A percentile compares a stretch with the other conserved stretches of the same genome.
phyloP scores from a whole-genome alignment of 2,888 invertebrate species.

The Agrenia bidenticulata region DNA sequence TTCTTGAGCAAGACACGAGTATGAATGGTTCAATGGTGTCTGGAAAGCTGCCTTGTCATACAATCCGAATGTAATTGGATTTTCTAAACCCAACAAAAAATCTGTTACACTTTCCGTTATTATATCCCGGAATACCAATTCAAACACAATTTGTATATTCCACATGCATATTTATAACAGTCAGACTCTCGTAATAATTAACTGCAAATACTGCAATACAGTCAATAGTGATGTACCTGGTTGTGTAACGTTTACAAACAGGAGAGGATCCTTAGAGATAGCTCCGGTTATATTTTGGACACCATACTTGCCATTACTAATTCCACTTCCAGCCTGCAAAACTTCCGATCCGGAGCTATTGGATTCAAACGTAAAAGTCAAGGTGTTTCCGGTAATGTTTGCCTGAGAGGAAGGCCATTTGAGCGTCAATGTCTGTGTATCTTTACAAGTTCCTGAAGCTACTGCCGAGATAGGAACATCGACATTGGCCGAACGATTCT shows the following conservation, averaged over 20 bases:
- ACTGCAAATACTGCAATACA: too few species aligned
- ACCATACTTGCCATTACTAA: conserved; percentile 34
- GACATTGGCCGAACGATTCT: conserved; percentile 27
- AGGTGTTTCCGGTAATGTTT: conserved; percentile 22
- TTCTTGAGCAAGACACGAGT: conserved; percentile 68
- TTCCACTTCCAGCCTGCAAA: conserved; percentile 14
- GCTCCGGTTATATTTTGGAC: conserved; percentile 21
- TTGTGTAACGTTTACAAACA: background rate
- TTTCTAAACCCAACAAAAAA: conserved; percentile 54
- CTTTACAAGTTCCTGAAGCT: conserved; percentile 57
- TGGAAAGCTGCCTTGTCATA: conserved; percentile 60
- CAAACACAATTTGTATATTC: background rate
- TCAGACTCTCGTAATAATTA: too few species aligned
- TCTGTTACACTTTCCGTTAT: too few species aligned
- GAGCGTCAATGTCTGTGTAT: conserved; percentile 55
- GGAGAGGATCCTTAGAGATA: conserved; percentile 7
- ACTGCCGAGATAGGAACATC: conserved; percentile 53
- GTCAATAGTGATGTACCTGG: too few species aligned
- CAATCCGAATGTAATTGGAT: conserved; percentile 56
- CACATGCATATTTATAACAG: too few species aligned
- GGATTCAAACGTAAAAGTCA: conserved; percentile 58
- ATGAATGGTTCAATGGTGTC: conserved; percentile 68
- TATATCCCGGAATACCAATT: conserved; percentile 23
- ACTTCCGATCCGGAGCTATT: conserved; percentile 55
- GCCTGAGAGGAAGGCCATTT: conserved; percentile 57